These are phyloP conservation scores for Xestia sexstrigata DNA, from an alignment of 2,888 invertebrate species.

Conservation along the genomic window DNA sequence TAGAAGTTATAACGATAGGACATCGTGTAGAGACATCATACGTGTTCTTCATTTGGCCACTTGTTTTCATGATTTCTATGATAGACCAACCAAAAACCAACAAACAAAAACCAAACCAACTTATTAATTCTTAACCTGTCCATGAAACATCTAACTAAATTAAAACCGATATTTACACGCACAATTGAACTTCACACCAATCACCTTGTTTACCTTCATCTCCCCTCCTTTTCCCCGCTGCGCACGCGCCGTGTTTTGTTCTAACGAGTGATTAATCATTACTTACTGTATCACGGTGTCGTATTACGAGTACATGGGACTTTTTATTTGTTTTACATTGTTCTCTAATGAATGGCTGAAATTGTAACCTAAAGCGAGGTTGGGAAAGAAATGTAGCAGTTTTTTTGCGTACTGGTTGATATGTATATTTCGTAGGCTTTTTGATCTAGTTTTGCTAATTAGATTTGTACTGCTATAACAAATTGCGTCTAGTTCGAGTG, in stretches of 20 bases:
- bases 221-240: slow-evolving; percentile 1
- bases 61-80: no score
- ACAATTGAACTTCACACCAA: slow-evolving; percentile 46
- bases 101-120: no score
- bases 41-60: no score
- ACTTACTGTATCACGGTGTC: slow-evolving; percentile 14
- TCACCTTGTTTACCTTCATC: slow-evolving; percentile 49
- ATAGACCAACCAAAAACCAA: not conserved
- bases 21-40: no score
- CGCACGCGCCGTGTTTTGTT: slow-evolving; percentile 62
- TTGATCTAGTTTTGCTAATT: slow-evolving; percentile 21
- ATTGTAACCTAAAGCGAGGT: slow-evolving; percentile 39
- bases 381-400: slow-evolving; percentile 24
- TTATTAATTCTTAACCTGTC: not conserved
- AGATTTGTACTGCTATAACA: not conserved
- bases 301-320: slow-evolving; percentile 1
- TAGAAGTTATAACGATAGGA: not conserved
- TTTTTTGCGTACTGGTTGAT: not conserved
- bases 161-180: slow-evolving; percentile 21
- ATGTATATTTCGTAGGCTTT: slow-evolving; percentile 9
- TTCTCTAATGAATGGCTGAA: slow-evolving; percentile 28
- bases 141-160: slow-evolving; percentile 4
- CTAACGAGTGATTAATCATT: slow-evolving; percentile 47
- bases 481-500: not conserved
- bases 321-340: slow-evolving; percentile 13